A percentile compares a stretch with the other conserved stretches of the same genome.
Conservation (phyloP, 2,113 vertebrate genomes). For the Oryzias melastigma region DNA sequence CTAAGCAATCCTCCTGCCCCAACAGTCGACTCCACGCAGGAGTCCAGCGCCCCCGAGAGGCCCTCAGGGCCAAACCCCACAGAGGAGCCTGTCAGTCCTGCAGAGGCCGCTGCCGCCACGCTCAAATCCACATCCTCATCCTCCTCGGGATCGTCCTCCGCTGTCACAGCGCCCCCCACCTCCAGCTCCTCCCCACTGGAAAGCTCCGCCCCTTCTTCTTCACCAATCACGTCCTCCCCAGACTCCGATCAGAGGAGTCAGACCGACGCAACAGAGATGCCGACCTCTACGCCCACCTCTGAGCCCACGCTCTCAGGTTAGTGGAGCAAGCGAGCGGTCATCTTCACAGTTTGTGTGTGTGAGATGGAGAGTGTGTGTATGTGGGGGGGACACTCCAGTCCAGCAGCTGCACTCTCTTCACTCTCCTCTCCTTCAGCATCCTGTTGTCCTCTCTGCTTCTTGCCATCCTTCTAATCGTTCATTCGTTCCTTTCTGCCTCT, state of each 20-base stretch:
- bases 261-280: conserved; percentile 13
- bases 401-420: conserved; percentile 46
- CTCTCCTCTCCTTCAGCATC: conserved; percentile 45
- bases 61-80: conserved; percentile 76
- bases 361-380: not conserved
- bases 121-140: conserved; percentile 78
- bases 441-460: conserved; percentile 44
- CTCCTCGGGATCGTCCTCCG: conserved; percentile 75
- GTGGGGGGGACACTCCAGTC: conserved; percentile 53
- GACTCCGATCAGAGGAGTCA: conserved; percentile 81
- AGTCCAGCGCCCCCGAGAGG: conserved; percentile 56
- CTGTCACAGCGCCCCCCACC: conserved; percentile 78
- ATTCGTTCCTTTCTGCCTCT: conserved; percentile 66
- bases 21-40: conserved; percentile 66
- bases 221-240: conserved; percentile 78
- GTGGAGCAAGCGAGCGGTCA: not conserved
- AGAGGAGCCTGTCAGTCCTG: conserved; percentile 45
- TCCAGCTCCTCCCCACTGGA: conserved; percentile 79
- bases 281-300: conserved; percentile 51
- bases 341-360: not conserved
- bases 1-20: conserved; percentile 56
- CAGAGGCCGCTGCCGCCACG: conserved; percentile 27
- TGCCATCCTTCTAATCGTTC: conserved; percentile 27
- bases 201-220: conserved; percentile 78
- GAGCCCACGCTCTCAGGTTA: conserved; percentile 72